phyloP scores from a whole-genome alignment of 2,113 vertebrate species.

The Chionis minor region DNA sequence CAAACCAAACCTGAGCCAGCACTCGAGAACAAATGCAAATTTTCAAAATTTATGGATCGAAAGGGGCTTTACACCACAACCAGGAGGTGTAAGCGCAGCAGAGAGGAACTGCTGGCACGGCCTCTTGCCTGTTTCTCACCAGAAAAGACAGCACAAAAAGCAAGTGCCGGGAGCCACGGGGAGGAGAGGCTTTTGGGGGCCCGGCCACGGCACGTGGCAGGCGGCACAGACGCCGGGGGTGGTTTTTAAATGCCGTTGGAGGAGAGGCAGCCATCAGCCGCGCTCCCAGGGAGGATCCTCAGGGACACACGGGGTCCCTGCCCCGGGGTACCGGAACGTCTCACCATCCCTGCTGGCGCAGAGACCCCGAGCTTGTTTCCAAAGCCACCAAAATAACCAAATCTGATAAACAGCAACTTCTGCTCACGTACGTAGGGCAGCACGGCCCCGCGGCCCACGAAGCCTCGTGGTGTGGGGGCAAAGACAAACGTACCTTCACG shows the following conservation, averaged over 20 bases:
- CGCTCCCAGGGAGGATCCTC: not conserved
- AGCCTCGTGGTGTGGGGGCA: not conserved
- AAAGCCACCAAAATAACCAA: not conserved
- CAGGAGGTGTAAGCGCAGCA: not conserved
- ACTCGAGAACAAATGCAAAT: not conserved
- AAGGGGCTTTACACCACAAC: not conserved
- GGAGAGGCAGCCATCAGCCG: rapidly evolving
- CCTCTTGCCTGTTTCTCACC: not conserved
- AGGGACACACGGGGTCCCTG: not conserved
- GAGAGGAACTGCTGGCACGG: rapidly evolving
- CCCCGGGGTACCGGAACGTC: rapidly evolving
- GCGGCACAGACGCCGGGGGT: not conserved
- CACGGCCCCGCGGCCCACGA: rapidly evolving
- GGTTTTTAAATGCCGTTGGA: rapidly evolving
- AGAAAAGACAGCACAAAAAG: not conserved
- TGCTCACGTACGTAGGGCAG: rapidly evolving
- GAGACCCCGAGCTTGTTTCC: not conserved
- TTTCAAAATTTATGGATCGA: not conserved
- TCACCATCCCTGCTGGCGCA: not conserved
- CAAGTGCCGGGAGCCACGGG: rapidly evolving
- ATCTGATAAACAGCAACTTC: not conserved
- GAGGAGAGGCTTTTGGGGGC: not conserved
- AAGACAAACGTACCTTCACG: rapidly evolving
- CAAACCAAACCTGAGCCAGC: not conserved
- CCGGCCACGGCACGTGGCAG: not conserved